Conservation (phyloP, 2,888 invertebrate species). For the Agrypnus murinus region DNA sequence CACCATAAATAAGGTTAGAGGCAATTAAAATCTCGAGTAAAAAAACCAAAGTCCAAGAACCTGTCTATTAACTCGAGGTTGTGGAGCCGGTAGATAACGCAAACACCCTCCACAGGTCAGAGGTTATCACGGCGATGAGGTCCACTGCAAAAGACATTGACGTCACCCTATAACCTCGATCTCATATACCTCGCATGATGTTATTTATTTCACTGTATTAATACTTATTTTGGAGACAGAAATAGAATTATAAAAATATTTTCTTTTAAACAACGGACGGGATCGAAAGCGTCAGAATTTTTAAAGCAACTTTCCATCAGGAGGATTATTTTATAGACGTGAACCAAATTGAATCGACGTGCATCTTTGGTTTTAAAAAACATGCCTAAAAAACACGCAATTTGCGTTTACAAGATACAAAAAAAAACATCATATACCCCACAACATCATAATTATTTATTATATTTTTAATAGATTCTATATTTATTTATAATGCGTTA, state of each 20-base stretch:
- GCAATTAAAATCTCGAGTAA: conserved; percentile 51
- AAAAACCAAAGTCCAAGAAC: conserved; percentile 54
- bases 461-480: too few relatives aligned
- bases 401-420: too few relatives aligned
- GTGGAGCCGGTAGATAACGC: conserved; percentile 55
- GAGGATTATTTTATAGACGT: not conserved
- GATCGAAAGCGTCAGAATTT: conserved; percentile 6
- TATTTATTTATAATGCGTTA: too few relatives aligned
- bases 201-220: conserved; percentile 25
- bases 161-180: conserved; percentile 57
- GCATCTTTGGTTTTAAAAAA: conserved; percentile 5
- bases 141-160: conserved; percentile 57
- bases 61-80: conserved; percentile 54
- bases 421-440: too few relatives aligned
- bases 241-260: conserved; percentile 11
- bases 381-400: not conserved
- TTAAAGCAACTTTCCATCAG: conserved; percentile 8
- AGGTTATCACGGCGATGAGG: conserved; percentile 57
- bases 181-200: conserved; percentile 48
- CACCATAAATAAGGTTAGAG: conserved; percentile 52
- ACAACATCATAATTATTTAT: too few relatives aligned
- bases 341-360: conserved; percentile 17
- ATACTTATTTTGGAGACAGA: conserved; percentile 19
- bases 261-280: not conserved
- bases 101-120: conserved; percentile 54